Evolutionary conservation across 2,888 invertebrate species (phyloP), one percentile per base, ranked within the genome.

Genomic region (Limenitis camilla): DNA sequence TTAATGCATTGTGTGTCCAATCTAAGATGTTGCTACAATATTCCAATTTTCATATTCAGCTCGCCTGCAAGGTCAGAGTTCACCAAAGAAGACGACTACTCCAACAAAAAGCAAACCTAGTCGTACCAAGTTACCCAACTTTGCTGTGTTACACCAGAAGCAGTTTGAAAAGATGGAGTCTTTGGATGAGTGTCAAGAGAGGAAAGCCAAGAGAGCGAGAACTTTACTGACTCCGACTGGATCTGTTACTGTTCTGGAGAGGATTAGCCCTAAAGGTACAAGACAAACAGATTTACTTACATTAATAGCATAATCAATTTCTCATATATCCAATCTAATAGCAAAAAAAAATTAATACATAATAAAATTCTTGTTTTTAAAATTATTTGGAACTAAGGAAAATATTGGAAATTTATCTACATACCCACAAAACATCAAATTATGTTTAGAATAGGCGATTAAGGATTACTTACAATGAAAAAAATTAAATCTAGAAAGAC

Each of bases 141-240:
- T 93, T 71, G 88, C 90, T 0, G 89, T 90, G 5, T 86, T 93
- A 47, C 93, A 93, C 67, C 86, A 91, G 69, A 89, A 87, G 63
- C 86, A 89, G 48, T 92, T 91, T 65, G 86, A 86, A 30, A 89
- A 89, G 76, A 91, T 93, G 91, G 92, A 93, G 78, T 92, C 91
- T 9, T 69, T 93, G 10, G 75, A 87, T 39, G 91, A 93, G 65
- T 89, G 91, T 66, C 84, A 90, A 68, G 68, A 75, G 66, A 61
- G 89, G 52, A 81, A 74, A 65, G 84, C 82, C 10, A 66, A 69
- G 61, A 69, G 90, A 2, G 90, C 90, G 0, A 65, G 70, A 52
- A 75, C 76, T 52, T 71, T 90, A 56, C 70, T 83, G 7, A 76
- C 78, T 0, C 82, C 83, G 3, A 76, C 69, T 0, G 78, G 74